These are phyloP conservation scores for Natator depressus DNA, from an alignment of 2,113 vertebrate genomes.

Conservation along the genomic window DNA sequence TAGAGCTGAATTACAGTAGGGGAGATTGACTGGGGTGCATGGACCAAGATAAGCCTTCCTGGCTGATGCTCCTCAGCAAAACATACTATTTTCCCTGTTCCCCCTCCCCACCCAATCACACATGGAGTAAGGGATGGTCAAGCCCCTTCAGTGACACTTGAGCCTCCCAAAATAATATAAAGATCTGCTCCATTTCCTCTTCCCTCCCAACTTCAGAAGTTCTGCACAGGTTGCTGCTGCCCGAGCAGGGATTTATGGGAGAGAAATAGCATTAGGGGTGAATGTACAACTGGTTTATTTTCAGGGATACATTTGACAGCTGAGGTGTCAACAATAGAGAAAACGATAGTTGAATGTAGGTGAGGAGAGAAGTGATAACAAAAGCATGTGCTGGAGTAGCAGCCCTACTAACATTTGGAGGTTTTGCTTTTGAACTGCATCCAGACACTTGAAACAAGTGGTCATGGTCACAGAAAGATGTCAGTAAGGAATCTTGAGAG, in stretches of 20 bases:
- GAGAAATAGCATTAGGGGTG: not conserved
- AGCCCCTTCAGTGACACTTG: not conserved
- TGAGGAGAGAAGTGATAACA: not conserved
- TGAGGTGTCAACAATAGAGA: conserved; percentile 9
- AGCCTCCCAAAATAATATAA: not conserved
- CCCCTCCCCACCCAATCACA: too few species aligned
- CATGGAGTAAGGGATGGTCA: not conserved
- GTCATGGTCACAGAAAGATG: not conserved
- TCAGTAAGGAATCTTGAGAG: not conserved
- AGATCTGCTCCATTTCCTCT: not conserved
- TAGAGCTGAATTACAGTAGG: not conserved
- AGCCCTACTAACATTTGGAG: not conserved
- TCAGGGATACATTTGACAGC: not conserved
- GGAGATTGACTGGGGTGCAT: not conserved
- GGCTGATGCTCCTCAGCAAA: not conserved
- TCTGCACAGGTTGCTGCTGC: not conserved
- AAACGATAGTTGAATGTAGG: not conserved
- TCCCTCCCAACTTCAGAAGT: not conserved
- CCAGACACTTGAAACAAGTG: not conserved
- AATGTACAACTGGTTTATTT: not conserved
- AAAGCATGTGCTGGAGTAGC: not conserved
- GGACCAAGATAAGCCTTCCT: not conserved
- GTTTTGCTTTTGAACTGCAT: conserved; percentile 10
- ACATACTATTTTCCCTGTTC: too few species aligned
- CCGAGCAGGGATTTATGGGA: not conserved